Evolutionary conservation across 2,113 vertebrate genomes (phyloP).

Genomic region (Cyprinus carpio): DNA sequence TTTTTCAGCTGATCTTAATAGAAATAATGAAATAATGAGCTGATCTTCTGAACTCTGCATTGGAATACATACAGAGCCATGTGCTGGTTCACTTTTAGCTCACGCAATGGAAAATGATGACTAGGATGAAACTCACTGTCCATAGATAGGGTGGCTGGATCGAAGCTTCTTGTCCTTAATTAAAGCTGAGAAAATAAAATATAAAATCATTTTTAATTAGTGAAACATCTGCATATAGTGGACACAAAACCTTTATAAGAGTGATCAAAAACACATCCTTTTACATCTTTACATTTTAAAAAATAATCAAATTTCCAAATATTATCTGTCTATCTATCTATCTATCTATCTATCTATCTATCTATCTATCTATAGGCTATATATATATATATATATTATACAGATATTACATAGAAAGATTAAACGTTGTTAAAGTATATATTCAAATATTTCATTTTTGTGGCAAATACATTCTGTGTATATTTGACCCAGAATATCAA

Average conservation of each 20-base stretch:
- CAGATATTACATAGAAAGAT: no score
- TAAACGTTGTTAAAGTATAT: no score
- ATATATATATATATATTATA: no score
- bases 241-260: background rate
- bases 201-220: background rate
- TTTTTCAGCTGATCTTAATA: background rate
- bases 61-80: background rate
- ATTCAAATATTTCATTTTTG: background rate
- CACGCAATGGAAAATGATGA: slow-evolving; percentile 18
- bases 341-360: no score
- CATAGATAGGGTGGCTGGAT: slow-evolving; percentile 65
- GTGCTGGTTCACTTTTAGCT: slow-evolving; percentile 16
- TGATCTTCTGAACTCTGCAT: background rate
- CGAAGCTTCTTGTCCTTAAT: slow-evolving; percentile 74
- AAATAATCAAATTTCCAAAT: no score
- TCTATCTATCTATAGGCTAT: no score
- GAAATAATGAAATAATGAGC: background rate
- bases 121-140: slow-evolving; percentile 64
- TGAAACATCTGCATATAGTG: background rate
- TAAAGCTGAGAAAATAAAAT: slow-evolving; percentile 64
- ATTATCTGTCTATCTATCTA: no score
- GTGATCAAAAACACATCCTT: background rate
- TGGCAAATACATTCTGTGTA: background rate
- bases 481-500: background rate
- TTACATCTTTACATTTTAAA: no score